phyloP scores from a whole-genome alignment of 2,797 vertebrate species.

The Apodemus agrarius region DNA sequence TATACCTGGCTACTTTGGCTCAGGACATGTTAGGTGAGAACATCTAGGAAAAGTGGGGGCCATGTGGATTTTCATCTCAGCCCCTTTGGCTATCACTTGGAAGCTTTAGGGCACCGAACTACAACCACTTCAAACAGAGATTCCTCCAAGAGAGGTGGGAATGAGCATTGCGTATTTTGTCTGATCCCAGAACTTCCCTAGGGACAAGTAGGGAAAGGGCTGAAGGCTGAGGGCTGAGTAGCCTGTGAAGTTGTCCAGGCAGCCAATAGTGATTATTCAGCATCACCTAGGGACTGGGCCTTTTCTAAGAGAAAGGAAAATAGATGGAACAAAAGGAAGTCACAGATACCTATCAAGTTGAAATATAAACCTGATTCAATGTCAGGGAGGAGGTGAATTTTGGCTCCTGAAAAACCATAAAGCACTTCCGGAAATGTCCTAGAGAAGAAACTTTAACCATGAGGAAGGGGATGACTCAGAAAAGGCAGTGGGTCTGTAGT shows the following conservation, averaged over 20 bases:
- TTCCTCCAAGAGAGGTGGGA: neutral
- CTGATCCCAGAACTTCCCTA: neutral
- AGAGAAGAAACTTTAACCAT: neutral
- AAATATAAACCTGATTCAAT: neutral
- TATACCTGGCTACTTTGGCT: neutral
- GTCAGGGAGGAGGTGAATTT: neutral
- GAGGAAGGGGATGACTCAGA: neutral
- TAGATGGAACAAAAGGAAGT: neutral
- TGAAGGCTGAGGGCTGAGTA: neutral
- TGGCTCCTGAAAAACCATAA: neutral
- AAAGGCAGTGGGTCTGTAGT: neutral
- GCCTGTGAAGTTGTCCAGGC: neutral
- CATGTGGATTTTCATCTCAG: rapidly evolving
- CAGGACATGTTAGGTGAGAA: too few relatives aligned
- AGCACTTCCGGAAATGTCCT: neutral
- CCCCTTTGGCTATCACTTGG: neutral
- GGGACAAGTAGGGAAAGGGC: rapidly evolving
- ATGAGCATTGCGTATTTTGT: rapidly evolving
- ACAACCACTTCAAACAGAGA: rapidly evolving
- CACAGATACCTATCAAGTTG: neutral
- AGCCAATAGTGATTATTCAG: neutral
- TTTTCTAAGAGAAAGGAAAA: conserved; percentile 4
- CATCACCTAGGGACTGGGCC: neutral
- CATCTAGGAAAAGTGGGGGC: rapidly evolving
- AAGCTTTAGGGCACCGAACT: neutral